Percentiles rank a stretch among this genome's conserved stretches.
phyloP scores from a whole-genome alignment of 1,140 invertebrate species.

The Tetraneura akinire region DNA sequence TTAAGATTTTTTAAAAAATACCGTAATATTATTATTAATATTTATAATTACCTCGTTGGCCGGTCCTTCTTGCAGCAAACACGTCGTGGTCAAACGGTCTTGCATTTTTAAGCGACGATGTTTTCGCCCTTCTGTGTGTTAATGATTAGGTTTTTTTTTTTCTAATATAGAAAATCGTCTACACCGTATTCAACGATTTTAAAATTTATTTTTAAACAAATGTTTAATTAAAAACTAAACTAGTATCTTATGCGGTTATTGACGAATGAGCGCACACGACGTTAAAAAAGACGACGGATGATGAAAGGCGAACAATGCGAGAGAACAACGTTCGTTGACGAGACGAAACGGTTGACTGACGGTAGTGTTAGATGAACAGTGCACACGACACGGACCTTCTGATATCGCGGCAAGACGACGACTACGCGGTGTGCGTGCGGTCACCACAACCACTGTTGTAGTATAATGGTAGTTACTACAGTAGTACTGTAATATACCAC shows the following conservation, averaged over 20 bases:
- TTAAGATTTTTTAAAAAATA: neutral
- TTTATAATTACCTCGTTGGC: constrained; percentile 3
- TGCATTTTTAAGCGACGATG: neutral
- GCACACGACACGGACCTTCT: neutral
- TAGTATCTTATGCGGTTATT: no score
- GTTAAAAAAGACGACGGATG: neutral
- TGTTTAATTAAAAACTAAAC: no score
- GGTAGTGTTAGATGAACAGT: neutral
- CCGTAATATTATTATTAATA: neutral
- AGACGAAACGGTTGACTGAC: constrained; percentile 11
- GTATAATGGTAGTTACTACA: constrained; percentile 1
- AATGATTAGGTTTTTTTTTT: no score
- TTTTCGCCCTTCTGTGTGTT: no score
- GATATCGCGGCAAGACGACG: neutral
- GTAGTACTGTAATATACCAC: no score
- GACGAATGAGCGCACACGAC: neutral
- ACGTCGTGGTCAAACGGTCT: constrained; percentile 30
- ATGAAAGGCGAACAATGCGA: neutral
- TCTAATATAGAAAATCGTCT: no score
- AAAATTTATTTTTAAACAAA: no score
- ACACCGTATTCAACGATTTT: no score
- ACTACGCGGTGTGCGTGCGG: neutral
- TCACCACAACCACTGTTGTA: constrained; percentile 15
- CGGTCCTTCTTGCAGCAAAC: constrained; percentile 17
- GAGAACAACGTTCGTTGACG: neutral